phyloP scores from a whole-genome alignment of 2,113 vertebrate genomes.

The Microcebus lehilahytsara region DNA sequence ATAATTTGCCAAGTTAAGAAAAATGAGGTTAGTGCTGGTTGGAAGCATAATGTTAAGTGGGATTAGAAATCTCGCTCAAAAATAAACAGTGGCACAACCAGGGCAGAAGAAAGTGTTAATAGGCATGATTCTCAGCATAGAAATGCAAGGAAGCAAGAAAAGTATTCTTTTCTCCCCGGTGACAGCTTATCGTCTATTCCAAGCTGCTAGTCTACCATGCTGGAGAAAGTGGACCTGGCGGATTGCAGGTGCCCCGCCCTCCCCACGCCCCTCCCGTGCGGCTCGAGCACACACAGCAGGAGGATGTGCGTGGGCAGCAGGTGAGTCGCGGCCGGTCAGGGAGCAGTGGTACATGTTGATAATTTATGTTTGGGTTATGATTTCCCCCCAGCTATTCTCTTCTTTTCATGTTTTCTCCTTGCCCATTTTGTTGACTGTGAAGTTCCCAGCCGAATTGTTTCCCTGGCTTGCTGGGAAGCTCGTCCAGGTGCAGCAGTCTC shows the following conservation, averaged over 20 bases:
- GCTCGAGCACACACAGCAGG: too few species aligned
- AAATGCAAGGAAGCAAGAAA: background rate
- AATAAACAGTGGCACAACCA: background rate
- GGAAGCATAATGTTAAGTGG: background rate
- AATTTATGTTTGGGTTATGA: background rate
- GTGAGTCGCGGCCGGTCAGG: background rate
- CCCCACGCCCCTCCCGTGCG: background rate
- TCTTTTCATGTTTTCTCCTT: background rate
- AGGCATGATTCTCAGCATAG: background rate
- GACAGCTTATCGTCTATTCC: background rate
- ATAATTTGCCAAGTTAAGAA: background rate
- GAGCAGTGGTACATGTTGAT: background rate
- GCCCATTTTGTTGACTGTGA: background rate
- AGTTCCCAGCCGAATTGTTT: background rate
- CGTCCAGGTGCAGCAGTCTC: background rate
- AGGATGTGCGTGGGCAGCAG: background rate
- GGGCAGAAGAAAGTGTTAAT: background rate
- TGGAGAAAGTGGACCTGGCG: background rate
- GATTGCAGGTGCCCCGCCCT: background rate
- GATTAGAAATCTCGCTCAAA: background rate
- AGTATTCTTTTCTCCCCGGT: background rate
- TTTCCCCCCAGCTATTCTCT: too few species aligned
- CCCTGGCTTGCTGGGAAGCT: background rate
- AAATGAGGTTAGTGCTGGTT: background rate
- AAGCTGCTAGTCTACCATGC: background rate